Evolutionary conservation across 2,797 vertebrate species (phyloP).

Genomic region (Protonibea diacanthus): DNA sequence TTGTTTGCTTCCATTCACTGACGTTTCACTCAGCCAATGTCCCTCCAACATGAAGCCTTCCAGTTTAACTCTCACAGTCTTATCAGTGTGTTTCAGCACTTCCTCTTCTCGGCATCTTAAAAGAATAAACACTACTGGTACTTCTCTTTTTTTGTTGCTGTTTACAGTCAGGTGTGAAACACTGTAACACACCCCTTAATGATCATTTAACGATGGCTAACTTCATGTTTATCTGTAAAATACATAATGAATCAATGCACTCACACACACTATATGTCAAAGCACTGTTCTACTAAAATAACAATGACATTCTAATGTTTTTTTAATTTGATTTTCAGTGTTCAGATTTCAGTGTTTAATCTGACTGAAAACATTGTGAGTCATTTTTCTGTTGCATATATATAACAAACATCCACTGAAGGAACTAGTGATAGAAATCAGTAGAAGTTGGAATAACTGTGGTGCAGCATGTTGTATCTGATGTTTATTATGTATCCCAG

Average conservation of each 20-base stretch:
- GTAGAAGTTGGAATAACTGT: neutral
- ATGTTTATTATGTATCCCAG: neutral
- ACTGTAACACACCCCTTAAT: too few relatives aligned
- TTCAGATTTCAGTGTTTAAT: neutral
- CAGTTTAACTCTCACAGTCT: neutral
- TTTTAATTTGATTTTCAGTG: neutral
- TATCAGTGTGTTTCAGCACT: slow-evolving; percentile 35
- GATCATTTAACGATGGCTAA: neutral
- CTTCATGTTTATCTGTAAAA: neutral
- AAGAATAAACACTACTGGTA: neutral
- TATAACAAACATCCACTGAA: neutral
- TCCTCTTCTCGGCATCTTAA: slow-evolving; percentile 26
- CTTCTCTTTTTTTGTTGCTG: slow-evolving; percentile 29
- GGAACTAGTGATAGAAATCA: neutral
- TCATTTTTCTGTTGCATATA: neutral
- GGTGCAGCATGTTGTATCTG: neutral
- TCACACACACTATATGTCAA: too few relatives aligned
- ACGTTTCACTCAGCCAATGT: too few relatives aligned
- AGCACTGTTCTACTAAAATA: neutral
- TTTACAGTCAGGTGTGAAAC: slow-evolving; percentile 11
- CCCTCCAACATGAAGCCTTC: neutral
- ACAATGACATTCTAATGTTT: neutral
- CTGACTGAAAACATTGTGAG: neutral
- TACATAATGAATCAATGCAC: neutral
- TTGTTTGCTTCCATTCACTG: too few relatives aligned